Base-by-base conservation (phyloP, 1,140 invertebrate genomes). In the Cyclina sinensis region DNA sequence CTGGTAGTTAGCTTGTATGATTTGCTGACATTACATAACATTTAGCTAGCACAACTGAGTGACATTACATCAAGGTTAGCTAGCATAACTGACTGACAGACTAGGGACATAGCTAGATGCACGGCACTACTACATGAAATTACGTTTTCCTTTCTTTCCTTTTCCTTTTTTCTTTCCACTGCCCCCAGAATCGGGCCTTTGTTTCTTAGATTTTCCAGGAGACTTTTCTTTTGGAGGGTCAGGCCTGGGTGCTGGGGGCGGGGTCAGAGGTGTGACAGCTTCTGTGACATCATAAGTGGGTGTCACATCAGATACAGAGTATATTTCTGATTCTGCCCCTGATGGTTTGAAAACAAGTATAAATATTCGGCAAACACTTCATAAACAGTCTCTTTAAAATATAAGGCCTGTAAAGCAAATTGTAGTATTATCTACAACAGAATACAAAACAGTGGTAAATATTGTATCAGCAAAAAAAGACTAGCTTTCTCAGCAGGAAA, bases 71-170 rank as follows among this genome's bases (percentile, higher is more conserved):
- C 43, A 43, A 5, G 32, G 65, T 78, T 39, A 78, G 46, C 74
- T 78, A 78, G 74, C 74, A 78, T 46, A 57, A 54, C 24, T 78
- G 18, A 30, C 74, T 43, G 11, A 24, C 35, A 39, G 65, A 37
- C 37, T 37, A 70, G 2, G 35, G 24, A 18, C 24, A 37, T 9
- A 14, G 65, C 65, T 37, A 70, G 14, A 70, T 35, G 27, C 74
- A 78, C 74, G 9, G 46, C 74, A 78, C 21, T 78, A 30, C 30
- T 0, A 54, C 74, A 78, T 35, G 21, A n/a, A 51, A 79, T 80
- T 87, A 86, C 85, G 70, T 87, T 87, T 87, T 89, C 79, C 73
- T 43, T 89, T 89, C 73, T 68, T 78, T 46, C 65, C 76, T 76
- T 68, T 78, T 9, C 87, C 80, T 35, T 78, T 89, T 78, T 89